Evolutionary conservation across 2,113 vertebrate species (phyloP).

Genomic region (Microtus richardsoni): DNA sequence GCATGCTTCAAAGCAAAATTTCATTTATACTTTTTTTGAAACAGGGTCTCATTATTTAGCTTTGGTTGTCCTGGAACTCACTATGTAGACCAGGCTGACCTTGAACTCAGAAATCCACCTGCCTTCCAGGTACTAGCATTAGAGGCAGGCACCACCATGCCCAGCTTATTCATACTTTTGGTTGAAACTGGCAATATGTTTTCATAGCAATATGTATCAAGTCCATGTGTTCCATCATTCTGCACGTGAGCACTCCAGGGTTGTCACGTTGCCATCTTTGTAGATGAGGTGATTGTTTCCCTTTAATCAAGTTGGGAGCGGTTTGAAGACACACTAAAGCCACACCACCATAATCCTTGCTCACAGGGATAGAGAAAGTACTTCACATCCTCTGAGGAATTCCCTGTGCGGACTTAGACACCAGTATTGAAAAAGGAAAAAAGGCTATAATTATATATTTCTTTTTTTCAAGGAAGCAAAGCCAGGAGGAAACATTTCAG

Average conservation of each 20-base stretch:
- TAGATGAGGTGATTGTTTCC: not conserved
- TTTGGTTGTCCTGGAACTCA: not conserved
- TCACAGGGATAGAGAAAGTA: not conserved
- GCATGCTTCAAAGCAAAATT: constrained; percentile 7
- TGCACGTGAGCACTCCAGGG: not conserved
- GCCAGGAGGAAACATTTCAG: constrained; percentile 16
- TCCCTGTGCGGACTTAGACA: constrained; percentile 28
- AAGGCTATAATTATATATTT: not conserved
- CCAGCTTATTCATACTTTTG: too few species aligned
- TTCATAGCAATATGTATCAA: too few species aligned
- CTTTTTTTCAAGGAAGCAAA: constrained; percentile 57
- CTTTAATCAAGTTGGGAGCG: not conserved
- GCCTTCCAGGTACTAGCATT: not conserved
- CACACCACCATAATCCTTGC: not conserved
- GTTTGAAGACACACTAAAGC: not conserved
- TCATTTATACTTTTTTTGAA: not conserved
- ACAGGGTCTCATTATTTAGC: not conserved
- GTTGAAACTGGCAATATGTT: too few species aligned
- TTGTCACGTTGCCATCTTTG: not conserved
- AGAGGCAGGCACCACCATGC: not conserved
- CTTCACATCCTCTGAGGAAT: not conserved
- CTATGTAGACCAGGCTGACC: not conserved
- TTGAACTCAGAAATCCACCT: not conserved
- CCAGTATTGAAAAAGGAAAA: not conserved
- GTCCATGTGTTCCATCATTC: not conserved